Conservation (phyloP, 2,113 vertebrate species). For the Gallinago media region DNA sequence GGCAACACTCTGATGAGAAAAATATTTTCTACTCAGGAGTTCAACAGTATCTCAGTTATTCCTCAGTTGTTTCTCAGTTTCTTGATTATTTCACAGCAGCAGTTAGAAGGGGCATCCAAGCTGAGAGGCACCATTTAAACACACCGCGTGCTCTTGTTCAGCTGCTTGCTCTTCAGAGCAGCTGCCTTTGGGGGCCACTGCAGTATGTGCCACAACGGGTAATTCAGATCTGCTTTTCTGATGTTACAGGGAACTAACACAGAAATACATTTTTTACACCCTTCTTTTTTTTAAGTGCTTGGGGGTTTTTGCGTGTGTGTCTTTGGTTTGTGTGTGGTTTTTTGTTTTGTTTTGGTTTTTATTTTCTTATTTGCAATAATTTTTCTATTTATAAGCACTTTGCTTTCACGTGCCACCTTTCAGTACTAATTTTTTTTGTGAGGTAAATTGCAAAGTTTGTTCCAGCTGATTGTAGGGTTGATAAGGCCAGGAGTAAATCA, state of each 20-base stretch:
- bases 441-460: not conserved
- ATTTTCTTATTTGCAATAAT: not conserved
- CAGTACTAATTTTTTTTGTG: not conserved
- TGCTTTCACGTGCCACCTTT: not conserved
- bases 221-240: not conserved
- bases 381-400: not conserved
- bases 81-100: not conserved
- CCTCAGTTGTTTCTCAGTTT: not conserved
- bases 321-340: not conserved
- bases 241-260: not conserved
- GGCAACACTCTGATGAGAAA: not conserved
- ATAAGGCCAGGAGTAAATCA: not conserved
- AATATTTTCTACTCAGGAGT: not conserved
- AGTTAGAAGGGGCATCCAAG: not conserved
- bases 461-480: not conserved
- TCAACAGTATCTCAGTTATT: not conserved
- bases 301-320: too few species aligned
- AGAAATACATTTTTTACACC: too few species aligned
- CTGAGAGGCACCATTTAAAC: not conserved
- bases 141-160: fast-evolving
- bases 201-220: not conserved
- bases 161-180: not conserved
- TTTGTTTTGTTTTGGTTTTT: not conserved
- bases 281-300: not conserved
- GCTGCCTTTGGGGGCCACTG: not conserved